phyloP scores from a whole-genome alignment of 2,113 vertebrate species.

The Percopsis transmontana region DNA sequence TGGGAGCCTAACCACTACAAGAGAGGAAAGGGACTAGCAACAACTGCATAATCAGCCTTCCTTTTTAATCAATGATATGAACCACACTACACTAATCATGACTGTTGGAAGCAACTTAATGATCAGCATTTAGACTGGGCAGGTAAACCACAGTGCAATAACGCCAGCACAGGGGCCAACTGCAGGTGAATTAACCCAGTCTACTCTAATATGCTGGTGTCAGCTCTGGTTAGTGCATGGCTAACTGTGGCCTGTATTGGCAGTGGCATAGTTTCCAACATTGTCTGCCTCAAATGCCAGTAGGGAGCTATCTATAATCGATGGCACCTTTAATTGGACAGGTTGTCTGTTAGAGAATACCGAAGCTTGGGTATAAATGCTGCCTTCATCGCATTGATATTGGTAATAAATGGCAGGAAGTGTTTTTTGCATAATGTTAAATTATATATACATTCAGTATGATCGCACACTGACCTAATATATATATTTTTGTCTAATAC shows the following conservation, averaged over 20 bases:
- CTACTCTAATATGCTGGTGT: constrained; percentile 95
- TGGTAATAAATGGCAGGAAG: background rate
- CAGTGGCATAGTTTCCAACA: constrained; percentile 79
- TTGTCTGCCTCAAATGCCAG: constrained; percentile 76
- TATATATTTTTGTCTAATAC: too few relatives aligned
- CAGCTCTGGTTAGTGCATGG: constrained; percentile 90
- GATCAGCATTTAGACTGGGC: constrained; percentile 90
- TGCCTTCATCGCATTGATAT: constrained; percentile 41
- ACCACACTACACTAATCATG: constrained; percentile 62
- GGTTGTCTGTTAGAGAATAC: constrained; percentile 64
- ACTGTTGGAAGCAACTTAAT: constrained; percentile 72
- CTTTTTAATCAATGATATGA: constrained; percentile 69
- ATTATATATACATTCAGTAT: too few relatives aligned
- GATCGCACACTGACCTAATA: too few relatives aligned
- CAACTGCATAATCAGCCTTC: constrained; percentile 63
- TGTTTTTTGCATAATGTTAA: too few relatives aligned
- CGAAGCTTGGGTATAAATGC: constrained; percentile 28
- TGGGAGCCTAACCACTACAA: constrained; percentile 20
- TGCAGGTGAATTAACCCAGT: constrained; percentile 96
- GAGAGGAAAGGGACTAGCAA: constrained; percentile 35
- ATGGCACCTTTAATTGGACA: constrained; percentile 77
- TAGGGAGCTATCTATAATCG: constrained; percentile 77
- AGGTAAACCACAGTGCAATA: constrained; percentile 87
- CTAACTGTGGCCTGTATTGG: constrained; percentile 83
- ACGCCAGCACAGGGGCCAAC: constrained; percentile 91